A percentile compares a stretch with the other conserved stretches of the same genome.
Evolutionary conservation across 30 jellyfish, hydroid and myxozoan species (phyloP).

Genomic region (Aurelia sp.): DNA sequence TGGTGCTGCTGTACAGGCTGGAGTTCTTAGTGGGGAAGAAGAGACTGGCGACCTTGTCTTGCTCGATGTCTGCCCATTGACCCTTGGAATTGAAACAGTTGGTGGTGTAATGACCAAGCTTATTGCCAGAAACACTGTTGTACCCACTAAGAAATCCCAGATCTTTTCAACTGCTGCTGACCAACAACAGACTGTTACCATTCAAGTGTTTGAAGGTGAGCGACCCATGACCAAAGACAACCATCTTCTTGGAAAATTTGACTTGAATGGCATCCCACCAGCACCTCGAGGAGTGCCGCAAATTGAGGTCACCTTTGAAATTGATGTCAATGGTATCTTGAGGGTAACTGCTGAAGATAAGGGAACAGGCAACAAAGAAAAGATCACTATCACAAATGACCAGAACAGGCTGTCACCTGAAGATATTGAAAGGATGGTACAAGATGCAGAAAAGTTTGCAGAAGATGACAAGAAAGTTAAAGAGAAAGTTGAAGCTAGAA

Average conservation of each 20-base stretch:
- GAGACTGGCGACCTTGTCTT: conserved; percentile 98
- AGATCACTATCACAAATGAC: conserved; percentile 99
- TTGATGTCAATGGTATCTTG: conserved; percentile 97
- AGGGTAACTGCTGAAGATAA: conserved; percentile 99
- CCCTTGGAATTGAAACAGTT: conserved; percentile 99
- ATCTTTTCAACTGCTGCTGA: conserved; percentile 99
- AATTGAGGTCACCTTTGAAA: conserved; percentile 99
- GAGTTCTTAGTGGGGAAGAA: conserved; percentile 99
- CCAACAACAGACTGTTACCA: conserved; percentile 97
- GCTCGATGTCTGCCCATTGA: conserved; percentile 98
- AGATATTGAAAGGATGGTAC: conserved; percentile 99
- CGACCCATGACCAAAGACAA: conserved; percentile 99
- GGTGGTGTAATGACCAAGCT: conserved; percentile 99
- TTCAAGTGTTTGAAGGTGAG: conserved; percentile 99
- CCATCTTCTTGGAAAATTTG: conserved; percentile 98
- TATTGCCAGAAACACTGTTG: conserved; percentile 98
- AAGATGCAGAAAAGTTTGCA: conserved; percentile 99
- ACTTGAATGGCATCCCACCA: conserved; percentile 95
- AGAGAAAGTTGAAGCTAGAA: conserved; percentile 96
- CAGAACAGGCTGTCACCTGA: conserved; percentile 99
- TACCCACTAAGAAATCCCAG: conserved; percentile 99
- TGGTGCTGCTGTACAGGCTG: conserved; percentile 99
- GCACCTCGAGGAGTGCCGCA: conserved; percentile 99
- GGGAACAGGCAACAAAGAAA: conserved; percentile 98
- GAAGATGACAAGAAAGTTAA: conserved; percentile 96